Base-by-base conservation (phyloP, 2,888 invertebrate genomes). In the Amaurobius ferox region DNA sequence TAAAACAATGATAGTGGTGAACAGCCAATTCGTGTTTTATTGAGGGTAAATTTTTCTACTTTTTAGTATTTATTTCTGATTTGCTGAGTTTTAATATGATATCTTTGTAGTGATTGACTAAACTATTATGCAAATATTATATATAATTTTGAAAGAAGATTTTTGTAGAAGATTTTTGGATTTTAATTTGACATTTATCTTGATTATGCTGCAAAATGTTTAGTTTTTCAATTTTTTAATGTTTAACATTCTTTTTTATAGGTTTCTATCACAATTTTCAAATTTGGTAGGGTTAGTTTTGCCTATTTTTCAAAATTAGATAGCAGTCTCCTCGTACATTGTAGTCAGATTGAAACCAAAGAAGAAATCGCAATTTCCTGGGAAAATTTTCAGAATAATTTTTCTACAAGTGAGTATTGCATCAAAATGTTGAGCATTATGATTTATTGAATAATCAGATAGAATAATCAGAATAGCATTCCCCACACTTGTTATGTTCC, bases 371-470 rank as follows among this genome's bases (percentile, higher is more conserved):
- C 85, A 6, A 88, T 88, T 64, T 88, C 88, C n/a, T 88, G 88
- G 88, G 88, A 88, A 78, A 88, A 76, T 64, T 88, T 88, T 55
- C 88, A 88, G 29, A 88, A 86, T 62, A 67, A 72, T 64, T 88
- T 88, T 44, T 88, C 88, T 16, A 28, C 86, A 26, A 85, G 88
- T 88, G 35, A 86, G 39, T 78, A 19, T 44, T n/a, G n/a, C n/a
- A n/a, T n/a, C n/a, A n/a, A n/a, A n/a, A n/a, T n/a, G n/a, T n/a
- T n/a, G n/a, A n/a, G n/a, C n/a, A n/a, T n/a, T n/a, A n/a, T n/a
- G n/a, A n/a, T n/a, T n/a, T n/a, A n/a, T n/a, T n/a, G n/a, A n/a
- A n/a, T n/a, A n/a, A n/a, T n/a, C n/a, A n/a, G n/a, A n/a, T n/a
- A n/a, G n/a, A n/a, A n/a, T n/a, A n/a, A n/a, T n/a, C n/a, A n/a